phyloP scores from a whole-genome alignment of 92 coral and sea anemone genomes.

The Muricea muricata region DNA sequence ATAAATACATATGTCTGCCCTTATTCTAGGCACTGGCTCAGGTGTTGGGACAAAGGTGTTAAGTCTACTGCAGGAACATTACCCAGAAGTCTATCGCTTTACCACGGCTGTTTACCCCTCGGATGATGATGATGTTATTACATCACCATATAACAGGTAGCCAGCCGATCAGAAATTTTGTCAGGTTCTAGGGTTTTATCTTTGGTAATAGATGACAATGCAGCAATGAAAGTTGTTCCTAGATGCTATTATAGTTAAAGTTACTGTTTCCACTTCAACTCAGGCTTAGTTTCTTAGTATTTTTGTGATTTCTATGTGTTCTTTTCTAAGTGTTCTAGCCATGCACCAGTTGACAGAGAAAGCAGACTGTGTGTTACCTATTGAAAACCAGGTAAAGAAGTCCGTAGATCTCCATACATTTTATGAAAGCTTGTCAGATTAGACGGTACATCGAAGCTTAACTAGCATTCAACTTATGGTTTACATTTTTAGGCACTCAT shows the following conservation, averaged over 20 bases:
- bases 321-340: constrained; percentile 81
- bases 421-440: too few relatives aligned
- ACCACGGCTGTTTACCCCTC: constrained; percentile 99
- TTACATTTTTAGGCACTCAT: constrained; percentile 75
- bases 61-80: constrained; percentile 85
- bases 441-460: too few relatives aligned
- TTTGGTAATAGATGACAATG: too few relatives aligned
- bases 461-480: background rate
- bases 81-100: constrained; percentile 96
- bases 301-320: too few relatives aligned
- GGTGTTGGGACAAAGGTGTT: constrained; percentile 95
- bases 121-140: constrained; percentile 95
- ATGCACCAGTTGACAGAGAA: constrained; percentile 94
- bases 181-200: too few relatives aligned
- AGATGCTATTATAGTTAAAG: too few relatives aligned
- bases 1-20: background rate
- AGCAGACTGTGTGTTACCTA: constrained; percentile 93
- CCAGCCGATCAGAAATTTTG: background rate
- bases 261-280: too few relatives aligned
- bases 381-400: constrained; percentile 85
- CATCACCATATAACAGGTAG: constrained; percentile 97
- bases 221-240: too few relatives aligned
- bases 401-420: background rate
- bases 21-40: constrained; percentile 88
- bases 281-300: too few relatives aligned